These are phyloP conservation scores for Microcebus jonahi DNA, from an alignment of 2,113 vertebrate species.

Conservation along the genomic window DNA sequence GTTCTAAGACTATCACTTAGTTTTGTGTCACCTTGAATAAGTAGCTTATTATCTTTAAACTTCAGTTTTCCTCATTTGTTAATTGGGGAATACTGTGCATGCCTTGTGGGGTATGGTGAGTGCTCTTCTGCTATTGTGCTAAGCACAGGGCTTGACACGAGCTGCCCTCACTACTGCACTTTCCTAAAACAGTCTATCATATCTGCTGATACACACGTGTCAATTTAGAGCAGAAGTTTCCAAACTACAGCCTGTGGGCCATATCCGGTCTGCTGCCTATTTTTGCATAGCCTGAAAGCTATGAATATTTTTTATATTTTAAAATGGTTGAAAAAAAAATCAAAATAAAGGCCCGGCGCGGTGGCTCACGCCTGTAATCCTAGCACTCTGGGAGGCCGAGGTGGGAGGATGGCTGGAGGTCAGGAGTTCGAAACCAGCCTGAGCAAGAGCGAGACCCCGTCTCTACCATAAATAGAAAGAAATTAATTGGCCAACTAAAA, in stretches of 20 bases:
- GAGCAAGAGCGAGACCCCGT: no score
- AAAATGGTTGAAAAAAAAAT: not conserved
- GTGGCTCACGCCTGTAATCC: no score
- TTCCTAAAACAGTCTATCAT: not conserved
- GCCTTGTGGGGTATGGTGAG: not conserved
- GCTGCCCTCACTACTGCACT: not conserved
- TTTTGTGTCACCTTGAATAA: not conserved
- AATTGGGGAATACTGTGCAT: no score
- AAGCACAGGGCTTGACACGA: not conserved
- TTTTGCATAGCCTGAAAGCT: not conserved
- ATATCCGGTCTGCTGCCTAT: not conserved
- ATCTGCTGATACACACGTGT: rapidly evolving
- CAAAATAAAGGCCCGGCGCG: not conserved
- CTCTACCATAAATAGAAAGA: no score
- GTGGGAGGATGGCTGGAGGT: no score
- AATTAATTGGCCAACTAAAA: no score
- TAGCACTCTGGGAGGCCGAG: no score
- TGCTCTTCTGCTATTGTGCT: rapidly evolving
- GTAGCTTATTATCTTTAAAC: not conserved
- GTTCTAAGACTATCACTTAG: not conserved
- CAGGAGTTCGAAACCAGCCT: no score
- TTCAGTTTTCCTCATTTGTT: not conserved
- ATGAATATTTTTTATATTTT: not conserved
- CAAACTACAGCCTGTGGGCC: not conserved
- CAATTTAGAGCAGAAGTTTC: not conserved